Percentiles rank a stretch among this genome's conserved stretches.
Conservation (phyloP, 2,888 invertebrate species). For the Limenitis arthemis region DNA sequence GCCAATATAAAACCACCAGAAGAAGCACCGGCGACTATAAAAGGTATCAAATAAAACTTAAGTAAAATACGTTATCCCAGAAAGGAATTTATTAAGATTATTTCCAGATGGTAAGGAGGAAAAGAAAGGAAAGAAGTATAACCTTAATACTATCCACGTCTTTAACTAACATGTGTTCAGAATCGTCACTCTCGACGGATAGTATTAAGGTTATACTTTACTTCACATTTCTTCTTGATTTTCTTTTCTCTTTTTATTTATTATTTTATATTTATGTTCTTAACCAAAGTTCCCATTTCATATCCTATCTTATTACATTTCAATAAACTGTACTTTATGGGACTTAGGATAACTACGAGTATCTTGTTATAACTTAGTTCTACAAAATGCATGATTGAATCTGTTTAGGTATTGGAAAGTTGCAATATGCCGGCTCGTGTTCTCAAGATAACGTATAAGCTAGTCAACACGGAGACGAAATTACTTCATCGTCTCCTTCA, state of each 20-base stretch:
- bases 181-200: slow-evolving; percentile 58
- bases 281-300: not conserved
- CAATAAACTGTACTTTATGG: too few relatives aligned
- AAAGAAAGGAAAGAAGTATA: slow-evolving; percentile 49
- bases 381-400: not conserved
- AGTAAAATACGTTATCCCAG: not conserved
- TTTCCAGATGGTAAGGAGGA: slow-evolving; percentile 38
- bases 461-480: slow-evolving; percentile 86
- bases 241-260: not conserved
- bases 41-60: slow-evolving; percentile 32
- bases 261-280: not conserved
- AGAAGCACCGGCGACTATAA: slow-evolving; percentile 42
- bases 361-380: not conserved
- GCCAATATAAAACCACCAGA: slow-evolving; percentile 59
- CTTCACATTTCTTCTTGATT: slow-evolving; percentile 1
- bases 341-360: not conserved
- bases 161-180: slow-evolving; percentile 53
- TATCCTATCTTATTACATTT: not conserved
- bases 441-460: slow-evolving; percentile 84
- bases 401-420: slow-evolving; percentile 54
- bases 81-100: not conserved
- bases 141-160: too few relatives aligned
- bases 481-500: slow-evolving; percentile 81
- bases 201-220: slow-evolving; percentile 48
- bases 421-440: slow-evolving; percentile 76